Conservation (phyloP, 2,888 invertebrate species). For the Drosophila acutilabella region DNA sequence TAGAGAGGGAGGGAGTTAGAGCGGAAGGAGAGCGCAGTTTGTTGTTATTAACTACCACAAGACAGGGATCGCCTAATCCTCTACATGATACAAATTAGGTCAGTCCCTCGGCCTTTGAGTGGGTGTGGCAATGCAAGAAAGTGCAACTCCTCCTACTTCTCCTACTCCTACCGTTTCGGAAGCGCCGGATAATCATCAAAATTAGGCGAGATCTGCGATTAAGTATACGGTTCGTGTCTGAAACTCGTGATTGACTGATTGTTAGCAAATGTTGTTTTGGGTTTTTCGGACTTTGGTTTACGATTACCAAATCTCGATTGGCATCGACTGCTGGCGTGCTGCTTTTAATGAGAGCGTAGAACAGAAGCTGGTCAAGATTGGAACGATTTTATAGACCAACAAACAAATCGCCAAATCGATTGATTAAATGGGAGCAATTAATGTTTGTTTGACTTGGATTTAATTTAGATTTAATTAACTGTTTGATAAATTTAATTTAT, state of each 20-base stretch:
- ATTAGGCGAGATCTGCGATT: constrained; percentile 68
- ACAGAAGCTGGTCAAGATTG: constrained; percentile 25
- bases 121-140: constrained; percentile 43
- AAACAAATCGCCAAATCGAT: constrained; percentile 9
- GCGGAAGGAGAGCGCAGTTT: neutral
- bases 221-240: constrained; percentile 41
- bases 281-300: constrained; percentile 13
- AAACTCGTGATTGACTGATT: constrained; percentile 56
- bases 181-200: constrained; percentile 72
- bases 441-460: too few species aligned
- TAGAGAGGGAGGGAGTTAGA: neutral
- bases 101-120: constrained; percentile 48
- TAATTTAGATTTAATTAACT: neutral
- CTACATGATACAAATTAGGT: constrained; percentile 66
- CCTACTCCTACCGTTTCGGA: constrained; percentile 50
- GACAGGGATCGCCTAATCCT: constrained; percentile 63
- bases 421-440: too few species aligned
- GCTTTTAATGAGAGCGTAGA: constrained; percentile 43
- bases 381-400: neutral
- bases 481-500: neutral
- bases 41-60: constrained; percentile 68
- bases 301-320: constrained; percentile 47
- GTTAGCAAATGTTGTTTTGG: constrained; percentile 3
- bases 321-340: constrained; percentile 43
- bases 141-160: constrained; percentile 7